These are phyloP conservation scores for Cricetomys ansorgei DNA, from an alignment of 2,113 vertebrate genomes.

Conservation along the genomic window DNA sequence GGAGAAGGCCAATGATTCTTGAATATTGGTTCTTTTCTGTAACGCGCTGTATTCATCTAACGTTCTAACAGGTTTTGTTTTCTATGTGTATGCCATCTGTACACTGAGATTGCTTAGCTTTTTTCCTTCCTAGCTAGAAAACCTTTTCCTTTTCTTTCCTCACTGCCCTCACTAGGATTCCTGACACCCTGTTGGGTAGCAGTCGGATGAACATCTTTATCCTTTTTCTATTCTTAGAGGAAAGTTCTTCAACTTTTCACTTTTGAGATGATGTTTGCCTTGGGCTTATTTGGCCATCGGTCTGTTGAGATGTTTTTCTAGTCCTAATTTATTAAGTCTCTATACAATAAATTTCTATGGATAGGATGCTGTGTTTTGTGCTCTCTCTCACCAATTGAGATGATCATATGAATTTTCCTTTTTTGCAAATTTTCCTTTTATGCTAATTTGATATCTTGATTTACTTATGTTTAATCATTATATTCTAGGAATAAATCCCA, in stretches of 20 bases:
- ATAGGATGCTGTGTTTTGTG: background rate
- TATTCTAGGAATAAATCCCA: background rate
- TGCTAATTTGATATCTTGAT: background rate
- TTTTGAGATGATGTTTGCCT: background rate
- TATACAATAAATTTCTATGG: background rate
- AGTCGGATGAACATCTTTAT: background rate
- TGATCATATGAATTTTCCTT: background rate
- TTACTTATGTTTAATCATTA: background rate
- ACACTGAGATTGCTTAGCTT: background rate
- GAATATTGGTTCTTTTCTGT: background rate
- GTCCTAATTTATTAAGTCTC: background rate
- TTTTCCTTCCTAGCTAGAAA: background rate
- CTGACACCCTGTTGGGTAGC: background rate
- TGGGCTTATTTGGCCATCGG: background rate
- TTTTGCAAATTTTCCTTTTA: background rate
- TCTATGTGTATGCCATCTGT: background rate
- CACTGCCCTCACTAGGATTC: background rate
- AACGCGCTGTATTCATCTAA: background rate
- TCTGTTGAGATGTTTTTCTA: background rate
- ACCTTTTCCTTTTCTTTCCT: too few relatives aligned
- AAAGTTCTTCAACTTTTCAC: background rate
- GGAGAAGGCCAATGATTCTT: background rate
- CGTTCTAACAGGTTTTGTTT: background rate
- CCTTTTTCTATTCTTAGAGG: background rate
- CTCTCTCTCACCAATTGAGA: background rate